Conservation (phyloP, 2,113 vertebrate genomes). For the Dissostichus mawsoni region DNA sequence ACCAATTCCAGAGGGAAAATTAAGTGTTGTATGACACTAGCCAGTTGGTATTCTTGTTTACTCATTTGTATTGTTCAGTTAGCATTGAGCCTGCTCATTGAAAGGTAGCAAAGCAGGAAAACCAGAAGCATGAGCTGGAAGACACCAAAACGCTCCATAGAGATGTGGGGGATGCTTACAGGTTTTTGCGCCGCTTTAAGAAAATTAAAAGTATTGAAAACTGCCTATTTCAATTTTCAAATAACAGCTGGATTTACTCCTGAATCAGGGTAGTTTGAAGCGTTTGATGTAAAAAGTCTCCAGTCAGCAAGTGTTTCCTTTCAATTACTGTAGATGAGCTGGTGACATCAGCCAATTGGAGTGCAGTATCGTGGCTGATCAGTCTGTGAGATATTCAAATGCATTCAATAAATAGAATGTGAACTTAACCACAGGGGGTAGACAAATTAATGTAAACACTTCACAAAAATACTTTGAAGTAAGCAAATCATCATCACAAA, state of each 20-base stretch:
- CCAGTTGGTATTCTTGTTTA: neutral
- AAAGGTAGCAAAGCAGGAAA: neutral
- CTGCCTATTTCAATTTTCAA: neutral
- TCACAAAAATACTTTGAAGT: constrained; percentile 39
- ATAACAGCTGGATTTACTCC: constrained; percentile 25
- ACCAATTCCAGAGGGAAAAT: neutral
- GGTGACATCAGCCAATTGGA: constrained; percentile 20
- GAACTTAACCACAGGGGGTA: constrained; percentile 44
- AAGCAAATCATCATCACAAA: constrained; percentile 31
- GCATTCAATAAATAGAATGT: constrained; percentile 43
- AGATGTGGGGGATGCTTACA: neutral
- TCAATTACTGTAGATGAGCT: constrained; percentile 28
- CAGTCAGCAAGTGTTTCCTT: constrained; percentile 51
- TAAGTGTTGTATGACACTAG: too few species aligned
- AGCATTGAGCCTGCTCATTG: too few species aligned
- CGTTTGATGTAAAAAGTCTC: constrained; percentile 33
- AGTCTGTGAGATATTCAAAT: neutral
- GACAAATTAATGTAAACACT: constrained; percentile 55
- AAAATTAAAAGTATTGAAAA: too few species aligned
- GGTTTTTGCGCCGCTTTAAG: neutral
- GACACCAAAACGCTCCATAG: neutral
- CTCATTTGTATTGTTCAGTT: neutral
- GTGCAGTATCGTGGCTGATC: neutral
- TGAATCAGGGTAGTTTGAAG: constrained; percentile 5
- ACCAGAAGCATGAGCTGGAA: neutral